phyloP scores from a whole-genome alignment of 1,140 invertebrate genomes.

The Heterodera carotae region DNA sequence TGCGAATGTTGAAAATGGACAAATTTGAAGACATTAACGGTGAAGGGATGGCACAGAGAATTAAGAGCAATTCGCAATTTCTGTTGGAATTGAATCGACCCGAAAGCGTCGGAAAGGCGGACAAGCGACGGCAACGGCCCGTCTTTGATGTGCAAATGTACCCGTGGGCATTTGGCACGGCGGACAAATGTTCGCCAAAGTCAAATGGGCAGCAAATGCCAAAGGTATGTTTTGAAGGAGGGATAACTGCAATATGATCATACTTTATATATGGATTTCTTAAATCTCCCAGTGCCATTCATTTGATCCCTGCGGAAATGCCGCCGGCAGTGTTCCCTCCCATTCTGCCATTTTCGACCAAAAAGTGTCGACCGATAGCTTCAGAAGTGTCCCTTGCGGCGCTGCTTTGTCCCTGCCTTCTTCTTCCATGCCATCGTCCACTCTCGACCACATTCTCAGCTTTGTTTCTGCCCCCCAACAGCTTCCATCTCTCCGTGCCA shows the following conservation, averaged over 20 bases:
- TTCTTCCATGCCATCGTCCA: not conserved
- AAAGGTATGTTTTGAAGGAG: slow-evolving; percentile 6
- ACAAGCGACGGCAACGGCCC: slow-evolving; percentile 52
- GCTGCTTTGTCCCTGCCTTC: not conserved
- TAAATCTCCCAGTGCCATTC: slow-evolving; percentile 17
- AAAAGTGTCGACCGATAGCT: not conserved
- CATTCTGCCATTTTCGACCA: not conserved
- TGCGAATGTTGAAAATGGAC: slow-evolving; percentile 68
- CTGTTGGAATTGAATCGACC: slow-evolving; percentile 81
- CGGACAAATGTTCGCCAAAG: slow-evolving; percentile 31
- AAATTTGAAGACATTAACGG: slow-evolving; percentile 63
- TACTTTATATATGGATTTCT: too few species aligned
- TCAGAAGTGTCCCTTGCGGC: not conserved
- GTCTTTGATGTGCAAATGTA: not conserved
- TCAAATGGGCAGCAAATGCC: not conserved
- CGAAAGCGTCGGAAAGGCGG: slow-evolving; percentile 48
- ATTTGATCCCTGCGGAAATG: not conserved
- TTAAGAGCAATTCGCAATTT: slow-evolving; percentile 92
- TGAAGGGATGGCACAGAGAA: slow-evolving; percentile 36
- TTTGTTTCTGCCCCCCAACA: slow-evolving; percentile 72
- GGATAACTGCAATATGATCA: too few species aligned
- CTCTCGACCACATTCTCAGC: not conserved
- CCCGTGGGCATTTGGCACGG: not conserved
- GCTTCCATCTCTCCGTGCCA: slow-evolving; percentile 76
- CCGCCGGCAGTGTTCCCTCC: not conserved